Evolutionary conservation across 2,797 vertebrate genomes (phyloP), one percentile per base, ranked within the genome.

Genomic region (Pantherophis alleghaniensis): DNA sequence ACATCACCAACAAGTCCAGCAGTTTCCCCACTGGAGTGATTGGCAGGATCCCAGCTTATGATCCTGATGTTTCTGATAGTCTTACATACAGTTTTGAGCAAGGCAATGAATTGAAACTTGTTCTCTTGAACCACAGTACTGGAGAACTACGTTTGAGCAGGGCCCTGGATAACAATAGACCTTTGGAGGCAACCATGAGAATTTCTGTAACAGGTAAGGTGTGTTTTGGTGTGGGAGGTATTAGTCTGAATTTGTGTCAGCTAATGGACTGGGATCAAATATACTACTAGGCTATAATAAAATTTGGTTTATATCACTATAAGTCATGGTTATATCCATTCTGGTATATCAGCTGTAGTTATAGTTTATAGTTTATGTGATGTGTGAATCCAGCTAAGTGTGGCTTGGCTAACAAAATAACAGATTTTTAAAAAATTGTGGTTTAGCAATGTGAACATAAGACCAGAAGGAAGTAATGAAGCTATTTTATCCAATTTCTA

Each of bases 141-240:
- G 99, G 99, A 11, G 99, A 99, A 92, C 98, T 99, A 96, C 98
- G 98, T 90, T 98, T 99, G 94, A 99, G 99, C 97, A 98, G 96
- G 0, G 98, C 98, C 7, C 98, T 99, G 96, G 99, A 99, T 97
- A 99, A 98, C 98, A 99, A 99, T 97, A 97, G 99, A 90, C 99
- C 99, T 1, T 98, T 99, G 97, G 99, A 99, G 97, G 99, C 99
- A 5, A 96, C 98, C 96, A 99, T 99, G 99, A 98, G 97, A 92
- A 98, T 99, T 96, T 98, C 98, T 0, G 99, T 99, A 92, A 98
- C 99, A 88, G 99, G 99, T 99, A 97, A 98, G 98, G 93, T 47
- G 28, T 53, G 92, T 83, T 42, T 83, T 83, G 74, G 74, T 83
- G 42, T 83, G 74, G 37, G 47, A 59, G 6, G 9, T 55, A 79